Evolutionary conservation across 2,888 invertebrate species (phyloP).

Genomic region (Blera fallax): DNA sequence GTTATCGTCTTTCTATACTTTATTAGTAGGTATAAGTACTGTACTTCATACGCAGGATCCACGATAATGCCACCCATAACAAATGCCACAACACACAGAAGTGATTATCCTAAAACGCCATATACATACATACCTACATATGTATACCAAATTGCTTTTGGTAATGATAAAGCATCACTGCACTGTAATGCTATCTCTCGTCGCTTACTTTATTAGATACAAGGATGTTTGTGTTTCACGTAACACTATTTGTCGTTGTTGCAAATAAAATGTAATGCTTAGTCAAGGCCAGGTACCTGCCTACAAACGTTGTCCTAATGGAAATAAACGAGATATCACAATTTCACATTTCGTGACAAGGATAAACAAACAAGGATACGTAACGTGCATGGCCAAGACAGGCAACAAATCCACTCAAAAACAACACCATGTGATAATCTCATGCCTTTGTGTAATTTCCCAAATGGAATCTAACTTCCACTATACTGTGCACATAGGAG

Average conservation of each 20-base stretch:
- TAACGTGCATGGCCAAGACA: neutral
- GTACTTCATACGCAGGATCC: too few relatives aligned
- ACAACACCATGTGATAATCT: constrained; percentile 24
- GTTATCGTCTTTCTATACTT: too few relatives aligned
- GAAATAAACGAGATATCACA: constrained; percentile 56
- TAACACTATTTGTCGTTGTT: constrained; percentile 24
- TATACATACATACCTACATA: too few relatives aligned
- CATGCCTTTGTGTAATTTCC: constrained; percentile 32
- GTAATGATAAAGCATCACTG: constrained; percentile 25
- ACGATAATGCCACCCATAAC: too few relatives aligned
- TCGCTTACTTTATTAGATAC: constrained; percentile 19
- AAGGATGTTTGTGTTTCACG: constrained; percentile 4
- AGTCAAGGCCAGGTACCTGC: constrained; percentile 25
- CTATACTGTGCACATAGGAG: constrained; percentile 3
- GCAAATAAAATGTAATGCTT: constrained; percentile 20
- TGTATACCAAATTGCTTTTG: neutral
- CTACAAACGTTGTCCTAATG: constrained; percentile 20
- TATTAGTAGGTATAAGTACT: too few relatives aligned
- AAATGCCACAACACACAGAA: neutral
- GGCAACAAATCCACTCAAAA: constrained; percentile 14
- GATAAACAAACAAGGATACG: constrained; percentile 37
- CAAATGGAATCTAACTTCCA: constrained; percentile 27
- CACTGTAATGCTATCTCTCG: constrained; percentile 4
- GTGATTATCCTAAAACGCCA: neutral
- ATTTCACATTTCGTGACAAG: constrained; percentile 57